phyloP scores from a whole-genome alignment of 2,888 invertebrate species.

The Conistra vaccinii region DNA sequence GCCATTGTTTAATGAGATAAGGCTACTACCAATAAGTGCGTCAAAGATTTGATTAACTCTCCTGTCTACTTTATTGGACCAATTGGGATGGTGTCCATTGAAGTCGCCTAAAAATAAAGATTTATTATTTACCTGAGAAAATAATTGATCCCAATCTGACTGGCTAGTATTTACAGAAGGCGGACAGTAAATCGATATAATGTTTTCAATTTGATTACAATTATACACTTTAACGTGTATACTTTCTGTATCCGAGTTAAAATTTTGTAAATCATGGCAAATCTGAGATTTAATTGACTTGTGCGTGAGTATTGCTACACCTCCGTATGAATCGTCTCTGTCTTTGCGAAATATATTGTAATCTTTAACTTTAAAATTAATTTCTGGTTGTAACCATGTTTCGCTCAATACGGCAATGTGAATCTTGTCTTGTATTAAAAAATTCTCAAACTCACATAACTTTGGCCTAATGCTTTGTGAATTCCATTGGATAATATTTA shows the following conservation, averaged over 20 bases:
- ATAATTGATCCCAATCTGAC: conserved; percentile 7
- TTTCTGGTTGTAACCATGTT: conserved; percentile 9
- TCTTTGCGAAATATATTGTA: conserved; percentile 6
- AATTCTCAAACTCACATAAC: background rate
- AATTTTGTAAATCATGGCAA: background rate
- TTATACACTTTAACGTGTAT: conserved; percentile 7
- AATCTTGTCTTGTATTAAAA: conserved; percentile 8
- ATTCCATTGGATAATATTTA: too few relatives aligned
- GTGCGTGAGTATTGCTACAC: conserved; percentile 1
- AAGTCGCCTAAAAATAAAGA: background rate
- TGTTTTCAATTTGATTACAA: conserved; percentile 3
- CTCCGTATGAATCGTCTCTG: background rate
- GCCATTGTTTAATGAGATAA: background rate
- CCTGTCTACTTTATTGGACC: background rate
- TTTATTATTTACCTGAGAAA: background rate
- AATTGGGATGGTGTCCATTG: background rate
- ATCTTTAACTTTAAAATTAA: conserved; percentile 1
- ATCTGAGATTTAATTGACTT: background rate
- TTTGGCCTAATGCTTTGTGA: too few relatives aligned
- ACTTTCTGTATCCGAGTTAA: background rate
- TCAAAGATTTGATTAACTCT: background rate
- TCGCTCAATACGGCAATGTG: too few relatives aligned
- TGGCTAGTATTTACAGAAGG: background rate
- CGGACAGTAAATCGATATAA: background rate
- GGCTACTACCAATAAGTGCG: background rate